Base-by-base conservation (phyloP, 2,797 vertebrate species). In the Macrochelys suwanniensis region DNA sequence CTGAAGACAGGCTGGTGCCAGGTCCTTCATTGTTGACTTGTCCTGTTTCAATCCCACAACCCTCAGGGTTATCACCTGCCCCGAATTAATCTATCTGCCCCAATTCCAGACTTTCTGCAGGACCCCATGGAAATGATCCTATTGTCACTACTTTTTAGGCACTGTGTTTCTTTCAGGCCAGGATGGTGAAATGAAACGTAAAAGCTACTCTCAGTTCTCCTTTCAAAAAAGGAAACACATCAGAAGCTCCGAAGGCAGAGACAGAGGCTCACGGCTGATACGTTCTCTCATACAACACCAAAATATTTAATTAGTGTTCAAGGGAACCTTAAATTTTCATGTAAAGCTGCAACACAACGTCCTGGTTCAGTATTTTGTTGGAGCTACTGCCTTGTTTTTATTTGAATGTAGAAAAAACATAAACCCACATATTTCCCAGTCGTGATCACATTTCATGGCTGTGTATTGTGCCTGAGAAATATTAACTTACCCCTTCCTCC, bases 191-290 rank as follows among this genome's bases (percentile, higher is more conserved):
- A 80, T 19, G 82, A 89, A 97, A 56, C 45, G 82, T 42, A 91
- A 90, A 97, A 94, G 91, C 89, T 1, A 96, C 90, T 85, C 95
- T 26, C 84, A 90, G 91, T 96, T 81, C 89, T 91, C 89, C 91
- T 86, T 94, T 97, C 86, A 82, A 96, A 90, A 95, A 94, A 79
- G 61, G 83, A 92, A 94, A 95, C 96, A 96, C 97, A 97, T 96
- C 92, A 97, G 96, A 97, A 91, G 47, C 86, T 94, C 80, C 85
- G 93, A 84, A 96, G 86, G 89, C 92, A 95, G 78, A 97, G 51
- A 76, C 84, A 90, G 94, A n/a, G 19, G 86, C 88, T 97, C 45
- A 87, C 86, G 76, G 84, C 68, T 93, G 92, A 95, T 94, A 91
- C 33, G 94, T 96, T 61, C 91, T 79, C 82, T 89, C 2, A 5